Evolutionary conservation across 2,888 invertebrate species (phyloP).

Genomic region (Catocala fraxini): DNA sequence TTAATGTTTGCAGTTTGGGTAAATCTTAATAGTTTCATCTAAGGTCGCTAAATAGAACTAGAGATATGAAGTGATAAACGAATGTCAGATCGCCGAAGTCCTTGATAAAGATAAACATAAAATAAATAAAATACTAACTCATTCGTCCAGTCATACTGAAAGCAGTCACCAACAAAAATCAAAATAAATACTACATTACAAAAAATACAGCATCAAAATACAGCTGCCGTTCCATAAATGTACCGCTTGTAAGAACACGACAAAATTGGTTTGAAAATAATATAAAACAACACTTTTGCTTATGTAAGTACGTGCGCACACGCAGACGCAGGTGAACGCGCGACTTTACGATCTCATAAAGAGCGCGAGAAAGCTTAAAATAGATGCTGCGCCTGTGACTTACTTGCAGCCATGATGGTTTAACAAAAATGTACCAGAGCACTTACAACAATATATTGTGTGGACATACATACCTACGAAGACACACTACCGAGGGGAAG

Average conservation of each 20-base stretch:
- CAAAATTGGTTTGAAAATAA: conserved; percentile 11
- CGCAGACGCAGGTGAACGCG: conserved; percentile 66
- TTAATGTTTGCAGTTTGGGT: too few relatives aligned
- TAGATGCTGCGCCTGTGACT: conserved; percentile 48
- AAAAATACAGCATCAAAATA: not conserved
- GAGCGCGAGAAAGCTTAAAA: conserved; percentile 52
- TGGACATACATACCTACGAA: too few relatives aligned
- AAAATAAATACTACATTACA: not conserved
- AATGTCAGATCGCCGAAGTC: too few relatives aligned
- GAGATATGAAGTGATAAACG: too few relatives aligned
- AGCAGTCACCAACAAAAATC: not conserved
- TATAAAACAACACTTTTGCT: conserved; percentile 17
- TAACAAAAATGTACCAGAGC: conserved; percentile 29
- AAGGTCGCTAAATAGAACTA: too few relatives aligned
- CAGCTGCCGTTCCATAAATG: not conserved
- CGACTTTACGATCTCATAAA: conserved; percentile 67
- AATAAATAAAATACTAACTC: too few relatives aligned
- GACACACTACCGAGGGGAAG: too few relatives aligned
- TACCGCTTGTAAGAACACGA: not conserved
- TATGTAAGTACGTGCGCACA: conserved; percentile 50
- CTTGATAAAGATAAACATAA: too few relatives aligned
- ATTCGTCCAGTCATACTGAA: too few relatives aligned
- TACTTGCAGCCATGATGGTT: conserved; percentile 33
- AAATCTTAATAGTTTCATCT: too few relatives aligned
- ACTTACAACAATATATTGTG: not conserved